Conservation (phyloP, 1,140 invertebrate genomes). For the Zaprionus africanus region DNA sequence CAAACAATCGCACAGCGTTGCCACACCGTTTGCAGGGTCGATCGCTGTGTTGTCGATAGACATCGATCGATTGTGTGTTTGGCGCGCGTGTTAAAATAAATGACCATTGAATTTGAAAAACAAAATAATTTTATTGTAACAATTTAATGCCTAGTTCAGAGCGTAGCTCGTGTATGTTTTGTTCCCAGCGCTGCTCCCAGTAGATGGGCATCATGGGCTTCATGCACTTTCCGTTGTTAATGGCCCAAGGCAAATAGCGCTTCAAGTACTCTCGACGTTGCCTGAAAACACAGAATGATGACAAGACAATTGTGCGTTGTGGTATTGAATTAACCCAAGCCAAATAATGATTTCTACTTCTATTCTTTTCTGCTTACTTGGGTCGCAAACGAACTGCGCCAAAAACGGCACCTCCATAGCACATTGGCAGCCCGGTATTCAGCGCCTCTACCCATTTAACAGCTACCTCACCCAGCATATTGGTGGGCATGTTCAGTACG, state of each 20-base stretch:
- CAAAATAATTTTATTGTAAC: conserved; percentile 60
- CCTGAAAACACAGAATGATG: conserved; percentile 84
- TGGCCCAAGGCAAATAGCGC: conserved; percentile 94
- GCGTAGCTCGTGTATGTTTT: conserved; percentile 92
- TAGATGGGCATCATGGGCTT: conserved; percentile 91
- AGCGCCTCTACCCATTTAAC: conserved; percentile 99
- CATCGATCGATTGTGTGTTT: background rate
- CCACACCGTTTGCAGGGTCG: conserved; percentile 26
- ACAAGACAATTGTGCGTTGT: background rate
- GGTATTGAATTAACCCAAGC: conserved; percentile 26
- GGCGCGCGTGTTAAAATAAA: conserved; percentile 3
- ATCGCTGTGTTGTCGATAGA: conserved; percentile 35
- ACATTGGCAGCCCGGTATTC: conserved; percentile 96
- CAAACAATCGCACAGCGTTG: conserved; percentile 51
- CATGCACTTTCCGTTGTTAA: conserved; percentile 90
- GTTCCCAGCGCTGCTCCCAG: conserved; percentile 97
- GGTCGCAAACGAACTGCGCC: conserved; percentile 92
- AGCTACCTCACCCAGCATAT: conserved; percentile 96
- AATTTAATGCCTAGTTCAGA: conserved; percentile 89
- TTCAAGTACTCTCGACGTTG: conserved; percentile 92
- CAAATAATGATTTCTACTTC: background rate
- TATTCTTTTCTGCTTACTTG: conserved; percentile 87
- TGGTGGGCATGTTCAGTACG: conserved; percentile 95
- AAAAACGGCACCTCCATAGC: conserved; percentile 93
- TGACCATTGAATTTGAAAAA: conserved; percentile 34